Conservation (phyloP, 2,113 vertebrate genomes). For the Amia ocellicauda region DNA sequence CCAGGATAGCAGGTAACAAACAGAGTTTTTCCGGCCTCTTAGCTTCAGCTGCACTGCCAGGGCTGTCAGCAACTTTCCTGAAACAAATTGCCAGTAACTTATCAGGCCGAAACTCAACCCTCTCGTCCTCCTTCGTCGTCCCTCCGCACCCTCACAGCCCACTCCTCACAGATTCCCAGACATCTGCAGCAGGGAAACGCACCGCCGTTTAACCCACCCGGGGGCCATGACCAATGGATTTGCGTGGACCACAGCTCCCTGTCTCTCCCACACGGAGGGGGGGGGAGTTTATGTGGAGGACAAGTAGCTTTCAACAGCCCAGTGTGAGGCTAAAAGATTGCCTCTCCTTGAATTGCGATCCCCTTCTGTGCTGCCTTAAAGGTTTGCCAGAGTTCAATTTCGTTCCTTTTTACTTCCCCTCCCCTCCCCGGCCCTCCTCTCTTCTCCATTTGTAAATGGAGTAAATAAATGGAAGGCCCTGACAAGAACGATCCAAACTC, state of each 20-base stretch:
- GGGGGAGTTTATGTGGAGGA: constrained; percentile 40
- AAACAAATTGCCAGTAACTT: constrained; percentile 8
- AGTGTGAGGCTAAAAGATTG: constrained; percentile 18
- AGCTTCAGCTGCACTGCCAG: neutral
- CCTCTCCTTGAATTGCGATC: constrained; percentile 16
- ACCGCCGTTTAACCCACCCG: constrained; percentile 42
- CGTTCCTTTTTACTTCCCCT: constrained; percentile 16
- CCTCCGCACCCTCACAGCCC: constrained; percentile 6
- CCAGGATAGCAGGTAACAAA: neutral
- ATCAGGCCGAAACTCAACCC: neutral
- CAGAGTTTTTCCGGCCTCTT: neutral
- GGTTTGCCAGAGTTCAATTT: constrained; percentile 30
- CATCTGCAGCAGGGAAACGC: constrained; percentile 34
- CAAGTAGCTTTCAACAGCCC: constrained; percentile 37
- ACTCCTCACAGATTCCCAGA: constrained; percentile 35
- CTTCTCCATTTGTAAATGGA: constrained; percentile 31
- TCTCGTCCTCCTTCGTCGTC: no score
- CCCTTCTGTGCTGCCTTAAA: constrained; percentile 24
- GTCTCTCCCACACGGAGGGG: constrained; percentile 30
- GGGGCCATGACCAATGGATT: constrained; percentile 51
- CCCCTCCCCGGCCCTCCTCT: constrained; percentile 16
- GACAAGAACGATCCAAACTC: constrained; percentile 33
- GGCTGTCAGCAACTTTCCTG: neutral
- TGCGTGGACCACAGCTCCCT: constrained; percentile 10
- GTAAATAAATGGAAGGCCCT: constrained; percentile 36